A percentile compares a stretch with the other conserved stretches of the same genome.
phyloP scores from a whole-genome alignment of 2,888 invertebrate genomes.

The Strigamia maritima region DNA sequence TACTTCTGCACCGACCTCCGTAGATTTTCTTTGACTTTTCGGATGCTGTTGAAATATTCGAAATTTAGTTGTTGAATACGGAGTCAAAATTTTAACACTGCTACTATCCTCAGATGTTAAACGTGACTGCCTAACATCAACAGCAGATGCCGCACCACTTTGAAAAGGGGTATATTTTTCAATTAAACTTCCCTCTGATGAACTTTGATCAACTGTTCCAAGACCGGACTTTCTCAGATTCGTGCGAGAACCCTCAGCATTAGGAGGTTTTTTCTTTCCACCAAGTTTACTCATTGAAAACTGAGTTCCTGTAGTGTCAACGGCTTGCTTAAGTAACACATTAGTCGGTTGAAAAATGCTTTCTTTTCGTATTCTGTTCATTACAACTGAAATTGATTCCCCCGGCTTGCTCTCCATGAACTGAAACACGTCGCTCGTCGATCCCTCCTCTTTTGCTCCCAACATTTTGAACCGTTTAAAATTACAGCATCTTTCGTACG shows the following conservation, averaged over 20 bases:
- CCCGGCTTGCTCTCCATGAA: not conserved
- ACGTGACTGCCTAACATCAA: not conserved
- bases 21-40: not conserved
- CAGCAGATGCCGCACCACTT: not conserved
- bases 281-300: not conserved
- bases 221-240: too few species aligned
- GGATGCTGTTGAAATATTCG: not conserved
- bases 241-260: too few species aligned
- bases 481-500: not conserved
- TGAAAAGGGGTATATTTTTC: not conserved
- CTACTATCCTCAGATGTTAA: not conserved
- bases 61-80: not conserved
- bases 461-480: not conserved
- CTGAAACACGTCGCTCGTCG: not conserved
- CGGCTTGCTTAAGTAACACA: not conserved
- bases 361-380: not conserved
- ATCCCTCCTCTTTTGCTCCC: not conserved
- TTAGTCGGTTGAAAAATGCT: not conserved
- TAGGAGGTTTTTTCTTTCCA: too few species aligned
- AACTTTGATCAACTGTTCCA: too few species aligned
- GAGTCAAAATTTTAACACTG: not conserved
- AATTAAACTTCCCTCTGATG: not conserved
- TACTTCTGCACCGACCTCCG: not conserved
- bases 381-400: not conserved
- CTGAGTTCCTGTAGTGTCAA: not conserved